Evolutionary conservation across 2,888 invertebrate genomes (phyloP).

Genomic region (Urechis unicinctus): DNA sequence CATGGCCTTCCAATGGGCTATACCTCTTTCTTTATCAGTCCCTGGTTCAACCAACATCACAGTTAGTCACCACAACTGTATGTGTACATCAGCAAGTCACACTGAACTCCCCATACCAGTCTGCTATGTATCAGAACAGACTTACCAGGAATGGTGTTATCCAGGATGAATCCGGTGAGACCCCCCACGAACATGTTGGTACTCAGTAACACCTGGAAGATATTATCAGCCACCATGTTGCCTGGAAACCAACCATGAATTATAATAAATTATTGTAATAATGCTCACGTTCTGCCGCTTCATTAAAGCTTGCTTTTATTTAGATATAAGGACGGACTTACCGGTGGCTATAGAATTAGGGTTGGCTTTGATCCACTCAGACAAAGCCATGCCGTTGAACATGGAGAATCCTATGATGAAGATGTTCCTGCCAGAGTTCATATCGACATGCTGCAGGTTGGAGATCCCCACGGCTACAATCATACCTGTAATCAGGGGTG

Average conservation of each 20-base stretch:
- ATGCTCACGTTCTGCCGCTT: background rate
- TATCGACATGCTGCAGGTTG: slow-evolving; percentile 57
- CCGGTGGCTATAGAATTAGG: slow-evolving; percentile 5
- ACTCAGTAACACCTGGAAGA: slow-evolving; percentile 34
- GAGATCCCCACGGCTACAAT: slow-evolving; percentile 40
- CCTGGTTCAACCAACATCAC: slow-evolving; percentile 8
- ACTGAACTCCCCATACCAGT: no score
- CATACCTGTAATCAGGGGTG: slow-evolving; percentile 25
- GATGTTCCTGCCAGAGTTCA: slow-evolving; percentile 76
- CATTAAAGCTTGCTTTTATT: no score
- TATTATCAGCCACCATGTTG: slow-evolving; percentile 12
- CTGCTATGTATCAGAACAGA: background rate
- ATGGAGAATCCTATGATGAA: slow-evolving; percentile 81
- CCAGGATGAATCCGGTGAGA: slow-evolving; percentile 48
- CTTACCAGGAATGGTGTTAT: slow-evolving; percentile 48
- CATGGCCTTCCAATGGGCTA: slow-evolving; percentile 2
- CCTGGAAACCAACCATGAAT: slow-evolving; percentile 10
- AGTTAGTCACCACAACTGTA: background rate
- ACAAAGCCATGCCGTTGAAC: slow-evolving; percentile 67
- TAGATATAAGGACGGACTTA: background rate
- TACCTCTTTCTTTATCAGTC: slow-evolving; percentile 15
- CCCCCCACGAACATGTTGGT: slow-evolving; percentile 52
- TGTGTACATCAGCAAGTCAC: no score
- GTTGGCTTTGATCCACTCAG: slow-evolving; percentile 24
- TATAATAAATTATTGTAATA: background rate